Conservation (phyloP, 2,888 invertebrate species). For the Napeogenes sylphis region DNA sequence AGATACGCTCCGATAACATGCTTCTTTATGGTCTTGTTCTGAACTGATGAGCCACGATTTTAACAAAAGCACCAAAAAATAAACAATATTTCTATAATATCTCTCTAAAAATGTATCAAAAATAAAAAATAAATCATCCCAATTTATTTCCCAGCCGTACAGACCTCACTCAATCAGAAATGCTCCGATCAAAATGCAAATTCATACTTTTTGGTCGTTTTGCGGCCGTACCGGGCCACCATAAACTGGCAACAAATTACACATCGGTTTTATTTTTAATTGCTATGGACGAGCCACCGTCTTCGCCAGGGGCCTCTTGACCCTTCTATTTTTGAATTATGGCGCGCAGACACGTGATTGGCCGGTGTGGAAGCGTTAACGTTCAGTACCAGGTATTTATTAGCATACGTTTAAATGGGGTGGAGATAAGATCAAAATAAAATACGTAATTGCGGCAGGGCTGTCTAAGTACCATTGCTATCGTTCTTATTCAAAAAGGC, state of each 20-base stretch:
- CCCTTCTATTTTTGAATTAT: slow-evolving; percentile 73
- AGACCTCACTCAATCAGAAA: slow-evolving; percentile 66
- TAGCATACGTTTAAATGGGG: slow-evolving; percentile 44
- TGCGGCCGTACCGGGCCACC: slow-evolving; percentile 53
- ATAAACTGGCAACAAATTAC: slow-evolving; percentile 73
- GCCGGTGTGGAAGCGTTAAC: slow-evolving; percentile 47
- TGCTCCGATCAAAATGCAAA: slow-evolving; percentile 69
- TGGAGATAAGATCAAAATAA: slow-evolving; percentile 50
- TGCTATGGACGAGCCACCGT: slow-evolving; percentile 70
- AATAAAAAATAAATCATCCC: slow-evolving; percentile 18
- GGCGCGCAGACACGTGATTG: slow-evolving; percentile 70
- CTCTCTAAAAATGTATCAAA: slow-evolving; percentile 8
- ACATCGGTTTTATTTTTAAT: slow-evolving; percentile 73
- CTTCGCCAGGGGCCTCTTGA: slow-evolving; percentile 60
- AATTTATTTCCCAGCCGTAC: slow-evolving; percentile 4
- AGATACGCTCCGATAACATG: slow-evolving; percentile 34
- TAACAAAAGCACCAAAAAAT: not conserved
- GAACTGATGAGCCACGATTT: slow-evolving; percentile 16
- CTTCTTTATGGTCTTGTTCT: slow-evolving; percentile 30
- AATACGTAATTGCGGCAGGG: slow-evolving; percentile 35
- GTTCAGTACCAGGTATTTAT: slow-evolving; percentile 43
- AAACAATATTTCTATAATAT: not conserved
- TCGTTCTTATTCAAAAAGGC: slow-evolving; percentile 19
- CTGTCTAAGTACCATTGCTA: slow-evolving; percentile 26
- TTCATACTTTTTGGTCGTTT: slow-evolving; percentile 54